phyloP scores from a whole-genome alignment of 1,140 invertebrate species.

The Helicoverpa armigera region DNA sequence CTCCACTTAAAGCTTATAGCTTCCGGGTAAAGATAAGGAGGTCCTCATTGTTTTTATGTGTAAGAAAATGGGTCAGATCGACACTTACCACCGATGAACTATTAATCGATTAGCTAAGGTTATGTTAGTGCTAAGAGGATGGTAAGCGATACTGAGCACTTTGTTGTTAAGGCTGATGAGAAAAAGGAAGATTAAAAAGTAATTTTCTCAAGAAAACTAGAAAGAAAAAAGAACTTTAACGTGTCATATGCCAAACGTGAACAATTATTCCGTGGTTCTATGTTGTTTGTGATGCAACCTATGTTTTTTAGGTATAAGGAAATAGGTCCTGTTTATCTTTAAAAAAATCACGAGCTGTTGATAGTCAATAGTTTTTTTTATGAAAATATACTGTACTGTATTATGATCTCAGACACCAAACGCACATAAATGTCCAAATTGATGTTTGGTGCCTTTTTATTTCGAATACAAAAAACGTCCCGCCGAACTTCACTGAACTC shows the following conservation, averaged over 20 bases:
- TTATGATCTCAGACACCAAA: background rate
- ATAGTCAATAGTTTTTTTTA: no score
- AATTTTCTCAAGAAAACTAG: no score
- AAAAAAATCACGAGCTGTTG: no score
- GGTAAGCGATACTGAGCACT: background rate
- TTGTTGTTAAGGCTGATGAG: no score
- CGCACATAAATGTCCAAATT: constrained; percentile 28
- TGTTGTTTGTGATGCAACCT: no score
- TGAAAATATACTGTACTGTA: no score
- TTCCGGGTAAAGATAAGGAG: constrained; percentile 15
- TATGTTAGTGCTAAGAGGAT: background rate
- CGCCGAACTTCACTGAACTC: constrained; percentile 41
- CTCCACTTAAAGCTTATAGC: constrained; percentile 16
- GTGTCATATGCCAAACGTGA: no score
- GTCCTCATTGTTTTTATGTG: constrained; percentile 30
- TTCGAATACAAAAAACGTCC: constrained; percentile 49
- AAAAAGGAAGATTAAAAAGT: no score
- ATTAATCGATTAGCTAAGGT: constrained; percentile 13
- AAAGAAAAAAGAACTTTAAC: no score
- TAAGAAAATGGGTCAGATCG: constrained; percentile 21
- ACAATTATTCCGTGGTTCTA: no score
- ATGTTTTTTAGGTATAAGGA: no score
- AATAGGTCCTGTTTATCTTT: no score
- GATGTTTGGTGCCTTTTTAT: constrained; percentile 35
- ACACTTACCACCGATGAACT: constrained; percentile 7